phyloP scores from a whole-genome alignment of 2,888 invertebrate species.

The Hyalella azteca region DNA sequence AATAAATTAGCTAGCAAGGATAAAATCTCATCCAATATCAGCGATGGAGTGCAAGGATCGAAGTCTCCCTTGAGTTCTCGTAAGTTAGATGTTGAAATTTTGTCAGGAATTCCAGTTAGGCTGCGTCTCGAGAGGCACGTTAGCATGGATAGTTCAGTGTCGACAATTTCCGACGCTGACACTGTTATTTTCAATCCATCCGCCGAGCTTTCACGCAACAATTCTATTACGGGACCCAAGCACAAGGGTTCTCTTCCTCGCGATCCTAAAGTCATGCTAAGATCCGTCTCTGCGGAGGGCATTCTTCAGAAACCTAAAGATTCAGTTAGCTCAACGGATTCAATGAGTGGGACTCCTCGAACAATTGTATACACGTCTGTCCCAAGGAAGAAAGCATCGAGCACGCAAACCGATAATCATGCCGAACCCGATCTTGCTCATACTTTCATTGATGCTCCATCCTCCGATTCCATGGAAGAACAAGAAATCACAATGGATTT shows the following conservation, averaged over 20 bases:
- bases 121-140: slow-evolving; percentile 50
- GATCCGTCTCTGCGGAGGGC: slow-evolving; percentile 29
- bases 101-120: slow-evolving; percentile 38
- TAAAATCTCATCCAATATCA: not conserved
- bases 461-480: slow-evolving; percentile 39
- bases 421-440: too few species aligned
- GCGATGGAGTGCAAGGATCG: not conserved
- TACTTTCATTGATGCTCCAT: not conserved
- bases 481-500: slow-evolving; percentile 42
- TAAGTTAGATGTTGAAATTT: not conserved
- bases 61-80: not conserved
- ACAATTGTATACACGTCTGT: slow-evolving; percentile 13
- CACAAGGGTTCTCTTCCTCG: not conserved
- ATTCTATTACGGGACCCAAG: not conserved
- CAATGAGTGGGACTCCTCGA: not conserved
- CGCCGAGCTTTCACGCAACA: slow-evolving; percentile 16
- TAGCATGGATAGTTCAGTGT: slow-evolving; percentile 56
- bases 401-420: not conserved
- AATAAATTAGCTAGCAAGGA: not conserved
- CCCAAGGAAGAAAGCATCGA: slow-evolving; percentile 4
- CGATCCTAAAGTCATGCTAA: slow-evolving; percentile 15
- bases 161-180: slow-evolving; percentile 54
- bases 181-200: slow-evolving; percentile 49
- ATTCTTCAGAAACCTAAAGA: slow-evolving; percentile 16
- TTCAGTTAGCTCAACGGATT: not conserved